Evolutionary conservation across 1,140 invertebrate genomes (phyloP), one percentile per base, ranked within the genome.

Genomic region (Steinernema khuongi): DNA sequence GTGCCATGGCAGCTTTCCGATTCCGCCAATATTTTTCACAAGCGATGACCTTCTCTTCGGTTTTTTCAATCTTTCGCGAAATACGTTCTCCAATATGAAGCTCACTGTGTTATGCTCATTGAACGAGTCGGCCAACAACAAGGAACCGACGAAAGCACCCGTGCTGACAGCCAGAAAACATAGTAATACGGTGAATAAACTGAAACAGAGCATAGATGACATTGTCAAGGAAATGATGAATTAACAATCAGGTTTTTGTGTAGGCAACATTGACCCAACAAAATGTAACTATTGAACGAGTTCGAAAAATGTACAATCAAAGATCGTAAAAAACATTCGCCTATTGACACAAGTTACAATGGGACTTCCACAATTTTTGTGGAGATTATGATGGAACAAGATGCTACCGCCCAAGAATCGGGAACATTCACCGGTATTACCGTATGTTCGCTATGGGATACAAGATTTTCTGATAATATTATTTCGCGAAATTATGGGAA

Each of bases 1-100:
- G 26, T 60, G 14, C 50, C 50, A 60, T n/a, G 50, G 50, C 50
- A 60, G 50, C 50, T 60, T 60, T 26, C 50, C 50, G 4, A 60
- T 22, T 7, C 50, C 50, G 19, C 26, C 26, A 14, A 26, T 60
- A 4, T 60, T 14, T 22, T 60, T 22, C 50, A 60, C 50, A 4
- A 60, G 19, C 4, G 50, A 60, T 4, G 50, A 22, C 4, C 19
- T 11, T 17, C 26, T 60, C 50, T 14, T 7, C 11, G 11, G 4
- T 4, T 22, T 14, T 60, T 60, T 60, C 50, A 60, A 22, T 11
- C 50, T 14, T n/a, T 60, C 22, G 4, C 50, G 50, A 7, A 60
- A 22, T 7, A 60, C 11, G 50, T 26, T 60, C 4, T 60, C 50
- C 7, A 60, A 26, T 2, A 60, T 7, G 4, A 60, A 11, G 50